These are phyloP conservation scores for Gallinago stenura DNA, from an alignment of 2,797 vertebrate species.

Conservation along the genomic window DNA sequence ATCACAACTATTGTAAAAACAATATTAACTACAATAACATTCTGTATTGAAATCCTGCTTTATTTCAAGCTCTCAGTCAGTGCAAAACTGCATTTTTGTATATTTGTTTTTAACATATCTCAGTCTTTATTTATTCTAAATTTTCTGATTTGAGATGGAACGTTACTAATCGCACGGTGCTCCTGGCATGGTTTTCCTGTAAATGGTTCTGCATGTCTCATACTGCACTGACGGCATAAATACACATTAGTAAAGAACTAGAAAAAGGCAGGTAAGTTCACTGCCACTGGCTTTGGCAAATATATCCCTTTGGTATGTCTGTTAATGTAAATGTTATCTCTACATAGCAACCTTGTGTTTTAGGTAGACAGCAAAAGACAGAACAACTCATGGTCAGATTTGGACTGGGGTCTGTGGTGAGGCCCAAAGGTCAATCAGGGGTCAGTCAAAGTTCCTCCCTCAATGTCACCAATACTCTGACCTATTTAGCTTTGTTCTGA, in stretches of 20 bases:
- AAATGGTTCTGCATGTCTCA: background rate
- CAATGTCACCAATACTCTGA: conserved; percentile 8
- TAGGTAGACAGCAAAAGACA: background rate
- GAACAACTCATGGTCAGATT: background rate
- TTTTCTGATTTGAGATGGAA: conserved; percentile 22
- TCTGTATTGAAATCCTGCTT: background rate
- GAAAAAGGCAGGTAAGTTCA: conserved; percentile 30
- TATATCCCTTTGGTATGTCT: background rate
- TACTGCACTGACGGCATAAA: conserved; percentile 4
- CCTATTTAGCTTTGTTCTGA: conserved; percentile 49
- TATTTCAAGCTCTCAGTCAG: background rate
- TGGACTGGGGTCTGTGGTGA: background rate
- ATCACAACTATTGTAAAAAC: background rate
- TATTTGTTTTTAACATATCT: conserved; percentile 27
- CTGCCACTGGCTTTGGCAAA: background rate
- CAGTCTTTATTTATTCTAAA: background rate
- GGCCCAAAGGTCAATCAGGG: background rate
- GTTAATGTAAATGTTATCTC: background rate
- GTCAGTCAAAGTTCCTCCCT: background rate
- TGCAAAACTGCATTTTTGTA: background rate
- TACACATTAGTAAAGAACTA: conserved; percentile 43
- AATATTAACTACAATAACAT: background rate
- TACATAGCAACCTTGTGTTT: background rate
- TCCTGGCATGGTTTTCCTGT: background rate
- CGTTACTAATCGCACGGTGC: background rate